phyloP scores from a whole-genome alignment of 2,888 invertebrate genomes.

The Andrena bucephala region DNA sequence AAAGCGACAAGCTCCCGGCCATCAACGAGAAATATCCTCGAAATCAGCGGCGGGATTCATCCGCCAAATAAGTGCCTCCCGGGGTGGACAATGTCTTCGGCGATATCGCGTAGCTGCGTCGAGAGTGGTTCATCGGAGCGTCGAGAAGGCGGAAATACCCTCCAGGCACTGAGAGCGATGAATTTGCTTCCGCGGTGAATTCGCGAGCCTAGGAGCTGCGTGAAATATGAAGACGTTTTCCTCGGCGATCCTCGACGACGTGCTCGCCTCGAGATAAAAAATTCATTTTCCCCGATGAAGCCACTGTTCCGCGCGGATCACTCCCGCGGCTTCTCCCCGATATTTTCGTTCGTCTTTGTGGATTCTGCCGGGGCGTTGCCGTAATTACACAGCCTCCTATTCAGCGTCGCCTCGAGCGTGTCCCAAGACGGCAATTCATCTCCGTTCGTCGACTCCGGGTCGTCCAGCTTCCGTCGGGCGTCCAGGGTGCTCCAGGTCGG shows the following conservation, averaged over 20 bases:
- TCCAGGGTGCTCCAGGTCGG: constrained; percentile 72
- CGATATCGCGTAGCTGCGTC: not conserved
- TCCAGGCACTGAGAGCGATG: constrained; percentile 9
- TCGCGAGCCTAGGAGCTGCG: not conserved
- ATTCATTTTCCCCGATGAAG: constrained; percentile 43
- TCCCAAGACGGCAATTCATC: constrained; percentile 79
- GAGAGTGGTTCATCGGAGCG: not conserved
- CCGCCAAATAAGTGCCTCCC: constrained; percentile 16
- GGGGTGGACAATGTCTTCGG: constrained; percentile 27
- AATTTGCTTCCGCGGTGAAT: not conserved
- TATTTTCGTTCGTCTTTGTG: constrained; percentile 60
- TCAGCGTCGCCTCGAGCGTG: constrained; percentile 76
- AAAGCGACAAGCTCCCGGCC: not conserved
- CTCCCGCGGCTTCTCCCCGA: constrained; percentile 48
- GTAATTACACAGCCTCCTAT: constrained; percentile 76
- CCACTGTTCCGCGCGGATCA: not conserved
- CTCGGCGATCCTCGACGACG: not conserved
- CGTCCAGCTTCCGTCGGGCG: constrained; percentile 62
- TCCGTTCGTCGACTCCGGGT: constrained; percentile 62
- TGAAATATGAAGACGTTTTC: not conserved
- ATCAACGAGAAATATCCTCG: constrained; percentile 20
- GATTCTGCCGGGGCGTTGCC: constrained; percentile 67
- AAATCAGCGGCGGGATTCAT: not conserved
- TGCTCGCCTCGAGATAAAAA: constrained; percentile 14
- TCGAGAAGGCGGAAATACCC: constrained; percentile 18